phyloP scores from a whole-genome alignment of 2,888 invertebrate species.

The Torymus aiolomorphi region DNA sequence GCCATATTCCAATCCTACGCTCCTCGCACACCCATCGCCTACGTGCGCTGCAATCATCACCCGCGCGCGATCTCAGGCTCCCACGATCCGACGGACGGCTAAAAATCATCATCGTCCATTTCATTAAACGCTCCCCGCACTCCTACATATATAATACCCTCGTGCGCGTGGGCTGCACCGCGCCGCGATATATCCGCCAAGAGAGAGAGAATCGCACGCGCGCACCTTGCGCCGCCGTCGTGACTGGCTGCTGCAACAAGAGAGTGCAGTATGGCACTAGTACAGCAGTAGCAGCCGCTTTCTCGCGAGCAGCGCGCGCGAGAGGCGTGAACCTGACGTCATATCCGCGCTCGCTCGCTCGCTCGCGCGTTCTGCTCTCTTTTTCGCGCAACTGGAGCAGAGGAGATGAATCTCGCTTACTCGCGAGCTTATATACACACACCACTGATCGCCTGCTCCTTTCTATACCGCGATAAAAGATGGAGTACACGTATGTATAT shows the following conservation, averaged over 20 bases:
- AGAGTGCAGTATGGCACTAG: conserved; percentile 70
- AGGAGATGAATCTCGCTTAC: conserved; percentile 32
- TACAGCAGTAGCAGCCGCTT: conserved; percentile 65
- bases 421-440: background rate
- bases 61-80: too few species aligned
- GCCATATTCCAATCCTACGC: too few species aligned
- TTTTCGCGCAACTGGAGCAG: conserved; percentile 59
- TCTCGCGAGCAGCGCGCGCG: background rate
- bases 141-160: background rate
- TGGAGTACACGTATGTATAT: too few species aligned
- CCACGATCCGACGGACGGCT: too few species aligned
- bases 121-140: too few species aligned
- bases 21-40: too few species aligned
- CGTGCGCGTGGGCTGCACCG: background rate
- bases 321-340: conserved; percentile 63
- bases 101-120: too few species aligned
- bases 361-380: conserved; percentile 61
- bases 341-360: conserved; percentile 62
- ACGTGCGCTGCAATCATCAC: too few species aligned
- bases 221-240: conserved; percentile 41
- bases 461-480: too few species aligned
- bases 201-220: too few species aligned
- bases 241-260: conserved; percentile 42
- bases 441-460: too few species aligned
- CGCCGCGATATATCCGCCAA: background rate